Evolutionary conservation across 2,797 vertebrate genomes (phyloP).

Genomic region (Malurus splendens): DNA sequence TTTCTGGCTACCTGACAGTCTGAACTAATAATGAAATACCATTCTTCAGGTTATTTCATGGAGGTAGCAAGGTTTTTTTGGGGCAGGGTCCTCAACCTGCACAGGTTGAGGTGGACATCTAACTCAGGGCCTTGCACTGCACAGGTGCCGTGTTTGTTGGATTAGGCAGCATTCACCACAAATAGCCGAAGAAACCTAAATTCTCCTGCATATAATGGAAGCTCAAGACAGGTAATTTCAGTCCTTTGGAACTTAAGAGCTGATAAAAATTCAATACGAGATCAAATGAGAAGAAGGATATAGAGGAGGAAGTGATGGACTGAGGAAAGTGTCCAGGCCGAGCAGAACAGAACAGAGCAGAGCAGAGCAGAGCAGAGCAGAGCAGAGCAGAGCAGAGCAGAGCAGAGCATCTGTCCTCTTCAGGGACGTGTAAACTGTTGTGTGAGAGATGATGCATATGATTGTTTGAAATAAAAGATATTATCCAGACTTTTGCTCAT

Average conservation of each 20-base stretch:
- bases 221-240: background rate
- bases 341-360: background rate
- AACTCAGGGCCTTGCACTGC: background rate
- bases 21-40: background rate
- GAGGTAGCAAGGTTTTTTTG: background rate
- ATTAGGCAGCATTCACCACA: background rate
- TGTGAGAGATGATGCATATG: background rate
- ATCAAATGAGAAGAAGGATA: background rate
- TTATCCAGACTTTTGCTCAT: background rate
- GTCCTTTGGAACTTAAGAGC: background rate
- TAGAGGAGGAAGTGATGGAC: background rate
- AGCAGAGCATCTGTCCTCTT: background rate
- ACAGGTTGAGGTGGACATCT: background rate
- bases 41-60: background rate
- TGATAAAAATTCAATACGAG: background rate
- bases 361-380: background rate
- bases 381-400: background rate
- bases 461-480: background rate
- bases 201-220: background rate
- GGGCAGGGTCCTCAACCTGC: fast-evolving
- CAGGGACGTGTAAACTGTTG: fast-evolving
- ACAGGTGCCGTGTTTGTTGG: fast-evolving
- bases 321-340: background rate
- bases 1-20: background rate
- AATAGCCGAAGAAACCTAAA: background rate